phyloP scores from a whole-genome alignment of 2,888 invertebrate genomes.

The Sphaeridia pumilis region DNA sequence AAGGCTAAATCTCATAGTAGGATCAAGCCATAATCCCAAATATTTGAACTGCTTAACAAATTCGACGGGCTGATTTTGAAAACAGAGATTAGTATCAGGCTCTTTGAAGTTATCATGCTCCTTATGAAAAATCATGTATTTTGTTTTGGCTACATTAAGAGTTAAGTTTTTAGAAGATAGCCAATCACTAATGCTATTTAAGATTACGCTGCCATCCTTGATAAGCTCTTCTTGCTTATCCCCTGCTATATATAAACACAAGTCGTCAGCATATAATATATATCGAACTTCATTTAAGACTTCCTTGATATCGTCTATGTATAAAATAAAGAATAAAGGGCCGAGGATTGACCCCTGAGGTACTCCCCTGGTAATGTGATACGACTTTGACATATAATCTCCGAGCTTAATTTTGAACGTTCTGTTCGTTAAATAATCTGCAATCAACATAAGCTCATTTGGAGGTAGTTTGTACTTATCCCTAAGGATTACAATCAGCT shows the following conservation, averaged over 20 bases:
- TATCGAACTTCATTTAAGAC: neutral
- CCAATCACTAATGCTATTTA: no score
- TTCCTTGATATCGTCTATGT: constrained; percentile 10
- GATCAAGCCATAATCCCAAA: neutral
- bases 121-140: no score
- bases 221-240: no score
- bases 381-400: constrained; percentile 2
- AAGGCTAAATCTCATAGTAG: neutral
- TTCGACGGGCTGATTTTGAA: neutral
- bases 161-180: no score
- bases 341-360: constrained; percentile 17
- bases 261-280: constrained; percentile 19
- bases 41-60: neutral
- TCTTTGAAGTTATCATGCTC: no score
- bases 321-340: constrained; percentile 15
- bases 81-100: no score
- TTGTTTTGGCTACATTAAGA: no score
- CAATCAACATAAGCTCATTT: constrained; percentile 1
- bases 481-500: constrained; percentile 24
- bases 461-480: constrained; percentile 10
- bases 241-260: constrained; percentile 14
- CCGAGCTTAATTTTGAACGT: constrained; percentile 1
- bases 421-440: constrained; percentile 3
- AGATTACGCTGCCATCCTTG: no score
- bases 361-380: constrained; percentile 8